Percentiles rank a stretch among this genome's conserved stretches.
Evolutionary conservation across 2,113 vertebrate species (phyloP).

Genomic region (Camelus dromedarius): DNA sequence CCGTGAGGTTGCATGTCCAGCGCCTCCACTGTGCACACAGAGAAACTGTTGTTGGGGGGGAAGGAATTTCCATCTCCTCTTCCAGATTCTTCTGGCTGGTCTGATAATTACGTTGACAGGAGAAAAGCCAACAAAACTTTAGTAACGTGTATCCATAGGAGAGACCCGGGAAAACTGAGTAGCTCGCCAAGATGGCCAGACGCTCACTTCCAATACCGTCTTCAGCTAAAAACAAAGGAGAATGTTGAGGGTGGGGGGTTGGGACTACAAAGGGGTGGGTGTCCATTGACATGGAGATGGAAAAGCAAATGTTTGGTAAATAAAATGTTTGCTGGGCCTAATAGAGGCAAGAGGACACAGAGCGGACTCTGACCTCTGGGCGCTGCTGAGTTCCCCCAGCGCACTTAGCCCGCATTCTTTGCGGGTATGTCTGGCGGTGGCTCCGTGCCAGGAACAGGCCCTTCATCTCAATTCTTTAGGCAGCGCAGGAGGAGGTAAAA

Average conservation of each 20-base stretch:
- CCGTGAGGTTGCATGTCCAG: rapidly evolving
- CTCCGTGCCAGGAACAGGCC: not conserved
- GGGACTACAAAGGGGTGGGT: not conserved
- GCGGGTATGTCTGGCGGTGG: not conserved
- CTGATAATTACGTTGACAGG: not conserved
- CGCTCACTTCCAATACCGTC: not conserved
- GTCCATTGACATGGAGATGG: not conserved
- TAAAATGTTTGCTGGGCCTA: not conserved
- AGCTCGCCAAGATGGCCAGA: not conserved
- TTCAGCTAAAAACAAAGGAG: not conserved
- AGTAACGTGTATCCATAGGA: not conserved
- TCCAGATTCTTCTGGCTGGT: not conserved
- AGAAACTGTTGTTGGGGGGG: not conserved
- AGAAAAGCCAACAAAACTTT: not conserved
- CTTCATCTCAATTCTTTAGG: not conserved
- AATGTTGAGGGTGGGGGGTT: not conserved
- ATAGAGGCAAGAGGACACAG: not conserved
- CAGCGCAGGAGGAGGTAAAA: not conserved
- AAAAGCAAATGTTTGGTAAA: not conserved
- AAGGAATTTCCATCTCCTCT: not conserved
- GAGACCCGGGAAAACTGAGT: not conserved
- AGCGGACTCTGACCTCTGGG: not conserved
- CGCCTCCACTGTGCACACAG: not conserved
- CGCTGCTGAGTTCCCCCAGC: not conserved
- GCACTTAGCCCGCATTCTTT: not conserved